A percentile compares a stretch with the other conserved stretches of the same genome.
Conservation (phyloP, 2,797 vertebrate species). For the Cyclopterus lumpus region DNA sequence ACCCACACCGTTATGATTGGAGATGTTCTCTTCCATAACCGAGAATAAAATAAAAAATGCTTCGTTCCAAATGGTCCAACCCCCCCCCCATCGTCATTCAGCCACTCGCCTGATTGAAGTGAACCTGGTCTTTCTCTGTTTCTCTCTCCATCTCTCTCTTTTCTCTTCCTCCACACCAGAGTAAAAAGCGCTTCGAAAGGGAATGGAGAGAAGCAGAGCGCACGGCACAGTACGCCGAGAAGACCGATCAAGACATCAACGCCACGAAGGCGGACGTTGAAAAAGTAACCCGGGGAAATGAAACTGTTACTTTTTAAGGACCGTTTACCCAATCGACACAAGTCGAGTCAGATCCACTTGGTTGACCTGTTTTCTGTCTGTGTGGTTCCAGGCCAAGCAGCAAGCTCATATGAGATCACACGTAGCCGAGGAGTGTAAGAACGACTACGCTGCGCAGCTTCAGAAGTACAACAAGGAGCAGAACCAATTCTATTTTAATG, state of each 20-base stretch:
- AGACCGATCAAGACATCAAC: constrained; percentile 90
- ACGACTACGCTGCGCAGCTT: constrained; percentile 90
- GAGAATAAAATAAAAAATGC: constrained; percentile 29
- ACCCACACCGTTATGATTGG: constrained; percentile 11
- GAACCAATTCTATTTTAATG: constrained; percentile 89
- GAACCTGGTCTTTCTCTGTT: constrained; percentile 15
- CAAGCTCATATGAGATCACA: constrained; percentile 89
- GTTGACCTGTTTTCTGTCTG: constrained; percentile 29
- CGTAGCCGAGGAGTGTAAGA: constrained; percentile 92
- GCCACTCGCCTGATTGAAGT: constrained; percentile 12
- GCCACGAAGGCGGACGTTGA: constrained; percentile 93
- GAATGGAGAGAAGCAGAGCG: constrained; percentile 92
- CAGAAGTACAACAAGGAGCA: constrained; percentile 93
- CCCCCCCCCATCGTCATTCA: constrained; percentile 31
- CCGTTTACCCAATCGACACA: constrained; percentile 2
- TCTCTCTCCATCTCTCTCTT: constrained; percentile 7
- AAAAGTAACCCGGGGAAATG: constrained; percentile 78
- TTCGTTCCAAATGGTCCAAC: constrained; percentile 30
- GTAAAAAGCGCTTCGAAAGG: constrained; percentile 91
- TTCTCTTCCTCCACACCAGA: constrained; percentile 72
- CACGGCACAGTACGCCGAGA: constrained; percentile 86
- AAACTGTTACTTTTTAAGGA: not conserved
- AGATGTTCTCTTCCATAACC: constrained; percentile 4
- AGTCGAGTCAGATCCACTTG: not conserved
- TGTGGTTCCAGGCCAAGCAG: constrained; percentile 87